Base-by-base conservation (phyloP, 2,888 invertebrate genomes). In the Pachymerium ferrugineum region DNA sequence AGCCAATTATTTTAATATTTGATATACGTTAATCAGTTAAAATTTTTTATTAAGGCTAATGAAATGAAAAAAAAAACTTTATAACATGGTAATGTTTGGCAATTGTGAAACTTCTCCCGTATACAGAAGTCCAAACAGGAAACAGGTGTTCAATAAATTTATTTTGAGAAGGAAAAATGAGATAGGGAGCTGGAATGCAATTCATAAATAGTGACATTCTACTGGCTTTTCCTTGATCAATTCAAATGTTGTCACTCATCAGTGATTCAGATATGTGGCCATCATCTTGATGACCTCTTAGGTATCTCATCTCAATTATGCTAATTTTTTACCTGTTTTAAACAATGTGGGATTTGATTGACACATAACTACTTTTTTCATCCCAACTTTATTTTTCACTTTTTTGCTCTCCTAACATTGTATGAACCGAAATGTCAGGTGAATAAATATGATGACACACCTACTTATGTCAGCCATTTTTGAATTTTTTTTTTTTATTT, bases 61-160 rank as follows among this genome's bases (percentile, higher is more conserved):
- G 25, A 62, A 28, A 25, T 28, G 62, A 12, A 62, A 12, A 62
- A 62, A 62, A n/a, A n/a, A n/a, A n/a, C n/a, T n/a, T n/a, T n/a
- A n/a, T n/a, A n/a, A 62, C 62, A 62, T 62, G 62, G 62, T 28
- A 62, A 28, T 62, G 62, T 62, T 62, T 62, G 62, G 62, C 62
- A 62, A 28, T 62, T 62, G 12, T 28, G 62, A 62, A 62, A 62
- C 62, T 62, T 62, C 62, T 62, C 62, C 25, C 28, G 62, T 28
- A 62, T 28, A 62, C 62, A 62, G 62, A 62, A 62, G 62, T 62
- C 62, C 62, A 62, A 62, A 62, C 62, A 62, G 62, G 62, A 62
- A 62, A n/a, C 62, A 62, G 62, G 62, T 62, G 62, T 62, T 62
- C 62, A 62, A 62, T 62, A 62, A 62, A 62, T 62, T 62, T 62